phyloP scores from a whole-genome alignment of 2,113 vertebrate genomes.

The Ceyx cyanopectus region DNA sequence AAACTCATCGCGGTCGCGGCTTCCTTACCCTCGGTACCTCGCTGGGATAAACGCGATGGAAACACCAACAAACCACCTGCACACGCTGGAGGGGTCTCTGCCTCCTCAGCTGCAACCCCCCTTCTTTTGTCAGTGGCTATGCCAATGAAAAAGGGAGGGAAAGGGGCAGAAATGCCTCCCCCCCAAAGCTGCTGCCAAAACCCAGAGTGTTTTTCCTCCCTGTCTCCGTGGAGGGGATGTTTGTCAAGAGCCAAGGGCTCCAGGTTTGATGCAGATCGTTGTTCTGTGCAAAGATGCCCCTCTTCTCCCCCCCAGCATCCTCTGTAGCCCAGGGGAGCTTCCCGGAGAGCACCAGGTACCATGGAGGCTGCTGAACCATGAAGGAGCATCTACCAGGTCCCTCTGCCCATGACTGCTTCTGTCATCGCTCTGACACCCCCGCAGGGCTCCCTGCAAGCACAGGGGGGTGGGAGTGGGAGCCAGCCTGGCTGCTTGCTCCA shows the following conservation, averaged over 20 bases:
- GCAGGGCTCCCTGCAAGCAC: not conserved
- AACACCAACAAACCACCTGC: not conserved
- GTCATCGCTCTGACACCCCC: not conserved
- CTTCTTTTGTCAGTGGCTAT: not conserved
- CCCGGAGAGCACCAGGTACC: not conserved
- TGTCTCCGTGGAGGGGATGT: not conserved
- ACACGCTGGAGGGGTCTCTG: not conserved
- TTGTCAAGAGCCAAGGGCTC: not conserved
- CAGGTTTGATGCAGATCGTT: not conserved
- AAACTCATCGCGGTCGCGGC: not conserved
- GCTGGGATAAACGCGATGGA: not conserved
- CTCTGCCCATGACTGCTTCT: constrained; percentile 29
- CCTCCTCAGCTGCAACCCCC: not conserved
- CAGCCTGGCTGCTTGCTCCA: not conserved
- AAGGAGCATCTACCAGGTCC: constrained; percentile 36
- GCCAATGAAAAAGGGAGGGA: not conserved
- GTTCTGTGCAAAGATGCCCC: rapidly evolving
- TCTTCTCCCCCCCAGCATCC: not conserved
- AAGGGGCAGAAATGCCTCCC: rapidly evolving
- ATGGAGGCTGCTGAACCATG: constrained; percentile 11
- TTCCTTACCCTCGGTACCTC: rapidly evolving
- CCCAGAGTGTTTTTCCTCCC: not conserved
- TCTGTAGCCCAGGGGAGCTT: not conserved
- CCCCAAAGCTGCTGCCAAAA: not conserved
- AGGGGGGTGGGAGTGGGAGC: not conserved